Evolutionary conservation across 2,797 vertebrate genomes (phyloP), one percentile per base, ranked within the genome.

Genomic region (Lophotriccus pileatus): DNA sequence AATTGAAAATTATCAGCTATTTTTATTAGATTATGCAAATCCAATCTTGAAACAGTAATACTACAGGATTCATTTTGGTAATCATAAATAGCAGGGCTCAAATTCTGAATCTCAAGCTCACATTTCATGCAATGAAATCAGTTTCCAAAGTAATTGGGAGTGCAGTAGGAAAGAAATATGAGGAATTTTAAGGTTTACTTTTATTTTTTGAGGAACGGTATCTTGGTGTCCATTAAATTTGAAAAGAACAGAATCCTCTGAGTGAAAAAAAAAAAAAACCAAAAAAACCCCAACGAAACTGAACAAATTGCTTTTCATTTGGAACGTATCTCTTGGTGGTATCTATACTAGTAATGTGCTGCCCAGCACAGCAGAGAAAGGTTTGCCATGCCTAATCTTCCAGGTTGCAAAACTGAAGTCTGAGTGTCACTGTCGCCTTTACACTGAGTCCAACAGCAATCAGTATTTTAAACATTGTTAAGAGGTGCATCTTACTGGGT

Each of bases 1-100:
- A 91, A 88, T 15, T 82, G 32, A 91, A 93, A 88, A 95, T 92
- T 73, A 66, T 79, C 34, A 67, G 11, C 44, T 84, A 19, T 18
- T 62, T 91, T 55, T 69, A 37, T 85, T 74, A 68, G 43, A 68
- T 83, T 72, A 63, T 68, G 41, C 20, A n/a, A 89, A 84, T 80
- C 24, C 52, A 69, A 24, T 87, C 49, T 44, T 82, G 59, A 84
- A 70, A 50, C 37, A 58, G 32, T 19, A 67, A 18, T 74, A 53
- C 11, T 52, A 9, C 24, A 32, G 27, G 44, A 58, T 63, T 84
- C 14, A 21, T 75, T 86, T 91, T 49, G 27, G 10, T 84, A 82
- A 46, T 79, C 32, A 13, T 63, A 73, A 70, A 59, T 50, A 36
- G 22, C 34, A 12, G 37, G 77, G 34, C 52, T 82, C 32, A 67